Evolutionary conservation across 1,140 invertebrate species (phyloP).

Genomic region (Amyelois transitella): DNA sequence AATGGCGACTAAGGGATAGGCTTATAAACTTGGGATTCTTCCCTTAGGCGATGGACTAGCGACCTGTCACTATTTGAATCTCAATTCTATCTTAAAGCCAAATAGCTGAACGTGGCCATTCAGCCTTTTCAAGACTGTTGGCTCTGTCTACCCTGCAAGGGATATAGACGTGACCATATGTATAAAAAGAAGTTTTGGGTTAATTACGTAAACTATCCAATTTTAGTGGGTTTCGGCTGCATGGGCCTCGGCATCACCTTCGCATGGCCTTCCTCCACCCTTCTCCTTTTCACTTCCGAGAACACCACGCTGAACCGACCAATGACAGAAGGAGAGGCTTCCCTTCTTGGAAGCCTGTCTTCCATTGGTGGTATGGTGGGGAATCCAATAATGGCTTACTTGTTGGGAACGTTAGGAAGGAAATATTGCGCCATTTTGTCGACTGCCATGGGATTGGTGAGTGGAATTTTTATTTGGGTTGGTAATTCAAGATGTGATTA

Average conservation of each 20-base stretch:
- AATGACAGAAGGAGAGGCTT: constrained; percentile 30
- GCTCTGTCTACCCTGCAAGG: too few species aligned
- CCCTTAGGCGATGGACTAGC: too few species aligned
- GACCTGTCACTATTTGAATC: too few species aligned
- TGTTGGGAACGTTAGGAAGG: constrained; percentile 33
- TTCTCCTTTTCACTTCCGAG: constrained; percentile 33
- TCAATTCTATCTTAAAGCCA: too few species aligned
- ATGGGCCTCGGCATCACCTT: constrained; percentile 26
- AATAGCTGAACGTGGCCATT: too few species aligned
- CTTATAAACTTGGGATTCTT: too few species aligned
- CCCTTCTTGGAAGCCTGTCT: constrained; percentile 34
- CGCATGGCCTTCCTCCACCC: constrained; percentile 37
- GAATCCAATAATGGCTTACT: constrained; percentile 22
- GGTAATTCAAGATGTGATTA: background rate
- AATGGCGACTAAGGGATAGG: too few species aligned
- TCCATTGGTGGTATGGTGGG: constrained; percentile 31
- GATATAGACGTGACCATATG: too few species aligned
- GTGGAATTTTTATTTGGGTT: background rate
- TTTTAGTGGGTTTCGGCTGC: constrained; percentile 26
- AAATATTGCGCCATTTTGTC: constrained; percentile 31
- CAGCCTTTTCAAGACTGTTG: too few species aligned
- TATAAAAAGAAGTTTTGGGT: too few species aligned
- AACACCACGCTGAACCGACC: constrained; percentile 36
- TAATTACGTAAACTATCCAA: too few species aligned
- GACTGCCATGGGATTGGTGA: constrained; percentile 26